Evolutionary conservation across 2,888 invertebrate genomes (phyloP).

Genomic region (Apamea crenata): DNA sequence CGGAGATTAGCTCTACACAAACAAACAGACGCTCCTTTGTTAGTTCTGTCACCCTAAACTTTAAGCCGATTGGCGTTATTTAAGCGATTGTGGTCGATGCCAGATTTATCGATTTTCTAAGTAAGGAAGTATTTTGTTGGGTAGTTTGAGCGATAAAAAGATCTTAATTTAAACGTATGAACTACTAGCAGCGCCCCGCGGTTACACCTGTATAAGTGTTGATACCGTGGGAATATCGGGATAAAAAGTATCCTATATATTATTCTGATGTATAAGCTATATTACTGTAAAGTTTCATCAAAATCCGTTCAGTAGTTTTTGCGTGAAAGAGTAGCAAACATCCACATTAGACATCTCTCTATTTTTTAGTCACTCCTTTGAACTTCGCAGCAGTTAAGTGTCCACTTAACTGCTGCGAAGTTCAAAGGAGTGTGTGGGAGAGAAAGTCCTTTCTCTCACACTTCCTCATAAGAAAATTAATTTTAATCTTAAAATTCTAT

Average conservation of each 20-base stretch:
- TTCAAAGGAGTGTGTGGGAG: too few relatives aligned
- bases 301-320: too few relatives aligned
- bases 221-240: too few relatives aligned
- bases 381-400: not conserved
- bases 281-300: too few relatives aligned
- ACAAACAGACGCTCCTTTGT: conserved; percentile 58
- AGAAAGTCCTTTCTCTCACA: too few relatives aligned
- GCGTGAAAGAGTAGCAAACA: too few relatives aligned
- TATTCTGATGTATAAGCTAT: too few relatives aligned
- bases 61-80: conserved; percentile 51
- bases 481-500: not conserved
- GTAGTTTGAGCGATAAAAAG: not conserved
- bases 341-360: not conserved
- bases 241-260: too few relatives aligned
- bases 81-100: conserved; percentile 26
- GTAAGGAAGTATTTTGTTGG: not conserved
- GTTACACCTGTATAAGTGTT: too few relatives aligned
- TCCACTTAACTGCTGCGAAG: too few relatives aligned
- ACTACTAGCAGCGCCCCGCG: not conserved
- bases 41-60: conserved; percentile 54
- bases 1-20: conserved; percentile 53
- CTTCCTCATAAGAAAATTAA: not conserved
- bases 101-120: not conserved
- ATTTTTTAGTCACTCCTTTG: not conserved
- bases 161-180: not conserved